These are phyloP conservation scores for Pristionchus maxplancki DNA, from an alignment of 2,888 invertebrate species.

Conservation along the genomic window DNA sequence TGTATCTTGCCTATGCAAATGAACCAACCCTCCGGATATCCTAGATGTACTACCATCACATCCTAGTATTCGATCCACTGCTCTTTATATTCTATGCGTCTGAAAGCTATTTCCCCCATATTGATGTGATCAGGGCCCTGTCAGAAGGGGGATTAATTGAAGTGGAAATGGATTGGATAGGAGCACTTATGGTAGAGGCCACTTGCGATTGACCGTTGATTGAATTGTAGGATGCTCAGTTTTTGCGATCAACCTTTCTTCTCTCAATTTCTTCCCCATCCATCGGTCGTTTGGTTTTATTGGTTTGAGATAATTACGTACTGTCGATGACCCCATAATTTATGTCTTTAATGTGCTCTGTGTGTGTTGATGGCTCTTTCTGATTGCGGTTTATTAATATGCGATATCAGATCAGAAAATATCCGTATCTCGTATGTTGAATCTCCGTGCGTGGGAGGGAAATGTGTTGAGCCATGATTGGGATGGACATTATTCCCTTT, in stretches of 20 bases:
- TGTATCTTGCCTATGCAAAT: slow-evolving; percentile 27
- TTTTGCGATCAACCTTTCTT: neutral
- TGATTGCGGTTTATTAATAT: neutral
- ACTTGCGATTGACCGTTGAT: neutral
- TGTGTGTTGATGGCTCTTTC: neutral
- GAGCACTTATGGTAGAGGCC: slow-evolving; percentile 23
- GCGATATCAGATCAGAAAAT: neutral
- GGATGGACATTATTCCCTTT: neutral
- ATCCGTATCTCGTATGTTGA: neutral
- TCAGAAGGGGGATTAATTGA: neutral
- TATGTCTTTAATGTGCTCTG: neutral
- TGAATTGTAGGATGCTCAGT: neutral
- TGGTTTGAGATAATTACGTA: neutral
- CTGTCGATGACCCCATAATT: slow-evolving; percentile 18
- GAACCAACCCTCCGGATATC: neutral
- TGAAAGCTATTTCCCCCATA: neutral
- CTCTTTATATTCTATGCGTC: neutral
- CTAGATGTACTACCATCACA: neutral
- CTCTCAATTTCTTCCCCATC: neutral
- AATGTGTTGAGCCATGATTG: neutral
- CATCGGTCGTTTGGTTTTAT: neutral
- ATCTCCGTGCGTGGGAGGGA: neutral
- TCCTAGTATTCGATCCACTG: neutral
- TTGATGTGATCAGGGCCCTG: neutral
- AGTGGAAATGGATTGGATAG: slow-evolving; percentile 19